Evolutionary conservation across 2,888 invertebrate genomes (phyloP), one percentile per base, ranked within the genome.

Genomic region (Brachyptera risi): DNA sequence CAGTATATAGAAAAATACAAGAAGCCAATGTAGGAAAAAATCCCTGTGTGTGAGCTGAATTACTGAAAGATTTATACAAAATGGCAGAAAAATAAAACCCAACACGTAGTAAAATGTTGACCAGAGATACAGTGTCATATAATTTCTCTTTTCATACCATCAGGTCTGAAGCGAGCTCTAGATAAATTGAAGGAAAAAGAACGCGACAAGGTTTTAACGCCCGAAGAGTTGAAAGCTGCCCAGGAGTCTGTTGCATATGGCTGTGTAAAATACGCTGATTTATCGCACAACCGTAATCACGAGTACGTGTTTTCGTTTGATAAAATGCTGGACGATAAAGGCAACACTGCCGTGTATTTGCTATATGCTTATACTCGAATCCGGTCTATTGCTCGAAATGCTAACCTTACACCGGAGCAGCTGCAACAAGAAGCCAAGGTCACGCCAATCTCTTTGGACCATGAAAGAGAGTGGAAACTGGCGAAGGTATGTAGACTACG

Each of bases 231-330:
- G 31, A 83, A 83, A 69, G 76, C 78, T 51, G 96, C 96, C 0
- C 90, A 93, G 75, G 88, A 93, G 77, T 88, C 96, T 0, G 85
- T 99, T 0, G 98, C 98, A 0, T 98, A 96, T 74, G 96, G 98
- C 3, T 99, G 99, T 73, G 96, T 99, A 61, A 99, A 97, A 74
- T 99, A 99, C 75, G 90, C 98, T 3, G 99, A 99, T 79, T 81
- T 99, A 51, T 91, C 90, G 13, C 96, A 97, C 71, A 96, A 96
- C 74, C 83, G 96, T 64, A 85, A 84, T 60, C 90, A 92, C 73
- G 98, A 98, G 72, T 99, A 99, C 73, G 85, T 98, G 1, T 99
- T 99, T 77, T 97, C 96, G 1, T 99, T 97, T 76, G 96, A 99
- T 72, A 95, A 95, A 81, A 99, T 99, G 99, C 80, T 99, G 65